These are phyloP conservation scores for Ophiothrix spiculata DNA, from an alignment of 35 echinoderm and acorn worm genomes.

Conservation along the genomic window DNA sequence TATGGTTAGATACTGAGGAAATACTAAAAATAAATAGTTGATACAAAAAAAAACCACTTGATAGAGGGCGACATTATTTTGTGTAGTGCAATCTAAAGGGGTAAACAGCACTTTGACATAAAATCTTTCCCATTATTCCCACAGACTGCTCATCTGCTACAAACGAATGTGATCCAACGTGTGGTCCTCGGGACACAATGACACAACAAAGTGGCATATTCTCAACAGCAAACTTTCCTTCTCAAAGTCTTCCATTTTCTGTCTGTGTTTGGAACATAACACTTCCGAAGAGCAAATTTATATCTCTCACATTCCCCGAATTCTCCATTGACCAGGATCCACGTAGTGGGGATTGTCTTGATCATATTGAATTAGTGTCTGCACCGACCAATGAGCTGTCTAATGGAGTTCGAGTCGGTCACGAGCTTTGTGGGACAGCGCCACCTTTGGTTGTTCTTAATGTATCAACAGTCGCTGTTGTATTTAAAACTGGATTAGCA, in stretches of 20 bases:
- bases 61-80: no score
- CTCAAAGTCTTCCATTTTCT: constrained; percentile 52
- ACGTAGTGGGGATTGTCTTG: constrained; percentile 38
- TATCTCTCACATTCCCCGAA: constrained; percentile 70
- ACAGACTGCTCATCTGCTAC: constrained; percentile 51
- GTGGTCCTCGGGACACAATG: constrained; percentile 45
- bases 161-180: constrained; percentile 59
- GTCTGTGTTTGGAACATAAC: constrained; percentile 63
- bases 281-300: constrained; percentile 45
- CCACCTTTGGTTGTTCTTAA: constrained; percentile 56
- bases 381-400: not conserved
- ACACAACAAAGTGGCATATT: constrained; percentile 44
- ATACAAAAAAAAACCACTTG: not conserved
- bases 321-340: constrained; percentile 39
- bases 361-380: constrained; percentile 9
- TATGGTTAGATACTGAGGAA: no score
- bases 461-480: constrained; percentile 42
- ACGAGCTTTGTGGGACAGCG: constrained; percentile 54
- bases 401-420: constrained; percentile 11
- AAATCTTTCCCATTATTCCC: not conserved
- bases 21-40: no score
- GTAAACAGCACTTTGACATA: not conserved
- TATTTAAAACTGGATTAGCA: constrained; percentile 72
- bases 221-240: constrained; percentile 36
- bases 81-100: not conserved